These are phyloP conservation scores for Cyrtorhinus lividipennis DNA, from an alignment of 1,140 invertebrate genomes.

Conservation along the genomic window DNA sequence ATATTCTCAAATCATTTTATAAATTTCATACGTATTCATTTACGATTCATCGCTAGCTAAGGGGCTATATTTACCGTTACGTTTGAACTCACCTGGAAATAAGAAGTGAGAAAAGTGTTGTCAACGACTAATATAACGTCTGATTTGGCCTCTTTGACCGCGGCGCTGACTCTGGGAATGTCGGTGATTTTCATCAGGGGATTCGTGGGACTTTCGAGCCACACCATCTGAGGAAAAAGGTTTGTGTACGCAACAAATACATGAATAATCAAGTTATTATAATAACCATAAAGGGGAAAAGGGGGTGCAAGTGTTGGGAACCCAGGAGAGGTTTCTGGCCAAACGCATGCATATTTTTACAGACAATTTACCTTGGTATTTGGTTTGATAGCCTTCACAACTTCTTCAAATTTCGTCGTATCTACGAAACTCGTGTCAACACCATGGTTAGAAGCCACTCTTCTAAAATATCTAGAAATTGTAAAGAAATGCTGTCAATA, in stretches of 20 bases:
- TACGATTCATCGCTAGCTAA: too few relatives aligned
- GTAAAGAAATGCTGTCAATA: conserved; percentile 12
- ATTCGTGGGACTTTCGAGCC: conserved; percentile 98
- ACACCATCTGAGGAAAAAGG: conserved; percentile 62
- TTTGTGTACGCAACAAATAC: too few relatives aligned
- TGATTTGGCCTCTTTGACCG: conserved; percentile 40
- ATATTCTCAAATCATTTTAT: too few relatives aligned
- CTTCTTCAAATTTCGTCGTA: conserved; percentile 47
- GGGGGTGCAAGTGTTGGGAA: too few relatives aligned
- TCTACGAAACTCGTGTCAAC: conserved; percentile 71
- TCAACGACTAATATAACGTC: conserved; percentile 81
- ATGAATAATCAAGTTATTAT: conserved; percentile 14
- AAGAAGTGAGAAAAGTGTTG: conserved; percentile 94
- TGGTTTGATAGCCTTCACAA: conserved; percentile 53
- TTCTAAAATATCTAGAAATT: conserved; percentile 30
- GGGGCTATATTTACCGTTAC: too few relatives aligned
- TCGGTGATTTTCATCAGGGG: conserved; percentile 85
- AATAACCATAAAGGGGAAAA: too few relatives aligned
- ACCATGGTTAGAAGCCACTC: conserved; percentile 48
- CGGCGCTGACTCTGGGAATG: conserved; percentile 56
- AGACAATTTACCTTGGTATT: conserved; percentile 76
- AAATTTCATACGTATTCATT: too few relatives aligned
- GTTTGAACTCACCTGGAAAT: conserved; percentile 86
- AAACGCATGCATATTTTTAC: too few relatives aligned
- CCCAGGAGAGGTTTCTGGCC: too few relatives aligned